Conservation (phyloP, 2,888 invertebrate genomes). For the Cerceris ruficornis region DNA sequence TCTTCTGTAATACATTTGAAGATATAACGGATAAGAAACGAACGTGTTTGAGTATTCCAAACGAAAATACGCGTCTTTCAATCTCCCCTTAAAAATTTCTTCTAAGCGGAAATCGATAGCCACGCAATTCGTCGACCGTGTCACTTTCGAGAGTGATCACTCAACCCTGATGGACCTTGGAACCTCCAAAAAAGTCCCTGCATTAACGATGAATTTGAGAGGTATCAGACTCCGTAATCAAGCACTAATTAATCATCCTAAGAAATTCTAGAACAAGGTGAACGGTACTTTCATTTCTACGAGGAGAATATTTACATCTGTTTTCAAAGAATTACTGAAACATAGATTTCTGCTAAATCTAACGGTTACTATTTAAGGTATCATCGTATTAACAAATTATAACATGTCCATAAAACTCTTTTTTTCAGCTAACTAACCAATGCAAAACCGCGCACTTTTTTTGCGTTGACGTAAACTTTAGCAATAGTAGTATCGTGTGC, state of each 20-base stretch:
- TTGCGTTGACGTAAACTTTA: no score
- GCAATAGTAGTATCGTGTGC: no score
- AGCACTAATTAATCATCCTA: conserved; percentile 26
- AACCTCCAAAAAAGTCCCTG: conserved; percentile 7
- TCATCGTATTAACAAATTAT: no score
- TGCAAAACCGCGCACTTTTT: no score
- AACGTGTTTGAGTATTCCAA: conserved; percentile 26
- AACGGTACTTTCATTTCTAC: neutral
- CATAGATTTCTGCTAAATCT: no score
- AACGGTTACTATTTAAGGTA: no score
- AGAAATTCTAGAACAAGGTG: neutral
- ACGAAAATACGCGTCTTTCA: conserved; percentile 41
- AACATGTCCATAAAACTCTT: no score
- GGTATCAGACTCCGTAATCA: conserved; percentile 6
- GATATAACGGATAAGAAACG: neutral
- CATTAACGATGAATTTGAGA: neutral
- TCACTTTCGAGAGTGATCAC: conserved; percentile 42
- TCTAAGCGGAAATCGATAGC: conserved; percentile 45
- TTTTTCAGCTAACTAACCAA: no score
- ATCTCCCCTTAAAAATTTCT: conserved; percentile 34
- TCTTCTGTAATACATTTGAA: no score
- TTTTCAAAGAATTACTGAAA: no score
- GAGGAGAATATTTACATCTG: no score
- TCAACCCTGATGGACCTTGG: conserved; percentile 11
- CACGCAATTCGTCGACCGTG: conserved; percentile 38